Percentiles rank a stretch among this genome's conserved stretches.
phyloP scores from a whole-genome alignment of 2,888 invertebrate genomes.

The Lordiphosa fenestrarum region DNA sequence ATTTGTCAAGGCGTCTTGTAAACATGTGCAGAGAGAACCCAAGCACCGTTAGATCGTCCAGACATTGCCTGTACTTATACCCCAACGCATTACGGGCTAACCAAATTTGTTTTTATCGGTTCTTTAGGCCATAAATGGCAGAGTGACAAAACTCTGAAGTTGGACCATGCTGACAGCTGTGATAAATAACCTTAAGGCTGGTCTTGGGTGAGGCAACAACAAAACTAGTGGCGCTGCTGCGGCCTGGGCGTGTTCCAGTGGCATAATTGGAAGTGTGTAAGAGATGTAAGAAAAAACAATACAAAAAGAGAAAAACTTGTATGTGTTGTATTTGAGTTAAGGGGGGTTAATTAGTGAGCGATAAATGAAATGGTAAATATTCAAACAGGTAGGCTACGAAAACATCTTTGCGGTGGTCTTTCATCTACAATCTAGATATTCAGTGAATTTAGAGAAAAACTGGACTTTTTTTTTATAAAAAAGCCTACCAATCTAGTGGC shows the following conservation, averaged over 20 bases:
- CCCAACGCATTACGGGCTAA: conserved; percentile 21
- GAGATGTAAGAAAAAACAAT: conserved; percentile 4
- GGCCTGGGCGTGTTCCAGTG: conserved; percentile 9
- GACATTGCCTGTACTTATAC: conserved; percentile 5
- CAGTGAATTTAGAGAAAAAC: too few species aligned
- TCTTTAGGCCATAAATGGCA: conserved; percentile 51
- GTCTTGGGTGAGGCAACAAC: not conserved
- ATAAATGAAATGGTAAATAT: conserved; percentile 27
- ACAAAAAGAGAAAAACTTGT: conserved; percentile 21
- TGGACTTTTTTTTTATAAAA: too few species aligned
- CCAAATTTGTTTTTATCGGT: conserved; percentile 61
- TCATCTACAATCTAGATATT: too few species aligned
- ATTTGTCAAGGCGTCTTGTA: conserved; percentile 66
- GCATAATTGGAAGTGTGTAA: not conserved
- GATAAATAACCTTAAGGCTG: conserved; percentile 54
- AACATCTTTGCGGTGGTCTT: not conserved
- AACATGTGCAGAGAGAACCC: conserved; percentile 41
- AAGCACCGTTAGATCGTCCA: conserved; percentile 53
- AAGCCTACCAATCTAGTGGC: too few species aligned
- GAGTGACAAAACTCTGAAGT: conserved; percentile 36
- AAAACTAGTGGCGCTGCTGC: not conserved
- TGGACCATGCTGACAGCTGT: conserved; percentile 49
- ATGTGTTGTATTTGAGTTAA: conserved; percentile 16
- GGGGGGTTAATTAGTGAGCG: conserved; percentile 28
- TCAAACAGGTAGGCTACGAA: not conserved